Conservation (phyloP, 1,140 invertebrate genomes). For the Pachypeltis micranthus region DNA sequence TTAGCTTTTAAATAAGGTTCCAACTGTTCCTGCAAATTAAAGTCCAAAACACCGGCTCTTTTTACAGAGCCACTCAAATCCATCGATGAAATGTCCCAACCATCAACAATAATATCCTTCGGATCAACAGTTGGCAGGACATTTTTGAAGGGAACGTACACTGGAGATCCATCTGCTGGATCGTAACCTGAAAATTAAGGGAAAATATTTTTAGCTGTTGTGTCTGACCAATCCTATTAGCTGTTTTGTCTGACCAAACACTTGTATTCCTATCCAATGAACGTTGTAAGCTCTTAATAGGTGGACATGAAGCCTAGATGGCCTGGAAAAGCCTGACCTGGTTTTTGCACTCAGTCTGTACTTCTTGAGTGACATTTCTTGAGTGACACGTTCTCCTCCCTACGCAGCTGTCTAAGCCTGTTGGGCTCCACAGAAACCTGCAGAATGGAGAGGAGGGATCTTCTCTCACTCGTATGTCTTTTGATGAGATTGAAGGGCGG, state of each 20-base stretch:
- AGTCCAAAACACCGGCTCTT: conserved; percentile 43
- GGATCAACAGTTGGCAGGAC: conserved; percentile 84
- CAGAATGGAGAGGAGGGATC: too few relatives aligned
- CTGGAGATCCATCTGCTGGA: conserved; percentile 48
- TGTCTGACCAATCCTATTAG: background rate
- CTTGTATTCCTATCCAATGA: background rate
- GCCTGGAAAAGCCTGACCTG: too few relatives aligned
- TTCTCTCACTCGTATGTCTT: too few relatives aligned
- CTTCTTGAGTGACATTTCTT: too few relatives aligned
- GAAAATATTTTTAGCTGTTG: conserved; percentile 9
- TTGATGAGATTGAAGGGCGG: too few relatives aligned
- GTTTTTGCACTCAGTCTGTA: too few relatives aligned
- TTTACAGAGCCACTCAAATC: conserved; percentile 68
- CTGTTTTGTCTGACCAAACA: too few relatives aligned
- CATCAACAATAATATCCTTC: conserved; percentile 78
- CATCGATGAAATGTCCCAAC: conserved; percentile 85
- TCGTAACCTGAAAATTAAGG: conserved; percentile 66
- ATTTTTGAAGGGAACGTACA: conserved; percentile 68
- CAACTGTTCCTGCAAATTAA: conserved; percentile 58
- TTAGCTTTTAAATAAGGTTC: conserved; percentile 56
- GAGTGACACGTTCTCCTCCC: too few relatives aligned
- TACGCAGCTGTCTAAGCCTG: too few relatives aligned
- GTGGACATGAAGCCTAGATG: too few relatives aligned
- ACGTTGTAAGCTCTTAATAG: too few relatives aligned
- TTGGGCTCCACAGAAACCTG: too few relatives aligned